Evolutionary conservation across 2,797 vertebrate species (phyloP).

Genomic region (Micrastur ruficollis): DNA sequence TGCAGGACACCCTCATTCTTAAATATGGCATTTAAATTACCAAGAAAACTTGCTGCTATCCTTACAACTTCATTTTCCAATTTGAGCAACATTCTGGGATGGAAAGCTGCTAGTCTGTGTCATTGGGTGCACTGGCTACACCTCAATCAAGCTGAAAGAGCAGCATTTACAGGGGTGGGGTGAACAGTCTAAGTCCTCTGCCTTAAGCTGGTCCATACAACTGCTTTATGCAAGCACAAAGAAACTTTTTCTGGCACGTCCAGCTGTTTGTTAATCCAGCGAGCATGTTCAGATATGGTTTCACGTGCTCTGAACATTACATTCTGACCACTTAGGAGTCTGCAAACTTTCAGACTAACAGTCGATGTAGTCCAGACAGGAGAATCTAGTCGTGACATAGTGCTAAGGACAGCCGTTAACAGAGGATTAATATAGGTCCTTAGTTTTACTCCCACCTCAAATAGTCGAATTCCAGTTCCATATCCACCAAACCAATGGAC

Average conservation of each 20-base stretch:
- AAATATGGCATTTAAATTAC: not conserved
- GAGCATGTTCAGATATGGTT: not conserved
- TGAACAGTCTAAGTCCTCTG: not conserved
- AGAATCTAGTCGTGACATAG: rapidly evolving
- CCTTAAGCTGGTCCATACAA: not conserved
- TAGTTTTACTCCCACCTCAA: not conserved
- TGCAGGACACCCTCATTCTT: not conserved
- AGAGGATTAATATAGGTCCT: not conserved
- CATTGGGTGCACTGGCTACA: not conserved
- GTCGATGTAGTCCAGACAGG: rapidly evolving
- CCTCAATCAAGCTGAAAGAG: not conserved
- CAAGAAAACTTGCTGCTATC: not conserved
- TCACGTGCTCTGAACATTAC: not conserved
- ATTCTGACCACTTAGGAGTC: not conserved
- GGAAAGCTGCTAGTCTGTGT: not conserved
- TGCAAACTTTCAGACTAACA: not conserved
- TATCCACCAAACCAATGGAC: not conserved
- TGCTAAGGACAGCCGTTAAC: not conserved
- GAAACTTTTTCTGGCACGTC: not conserved
- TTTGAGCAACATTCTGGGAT: not conserved
- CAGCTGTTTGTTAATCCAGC: not conserved
- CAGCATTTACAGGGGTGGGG: rapidly evolving
- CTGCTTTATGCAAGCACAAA: not conserved
- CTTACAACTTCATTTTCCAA: not conserved
- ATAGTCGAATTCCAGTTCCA: not conserved